Evolutionary conservation across 2,888 invertebrate genomes (phyloP).

Genomic region (Lamellibrachia columna): DNA sequence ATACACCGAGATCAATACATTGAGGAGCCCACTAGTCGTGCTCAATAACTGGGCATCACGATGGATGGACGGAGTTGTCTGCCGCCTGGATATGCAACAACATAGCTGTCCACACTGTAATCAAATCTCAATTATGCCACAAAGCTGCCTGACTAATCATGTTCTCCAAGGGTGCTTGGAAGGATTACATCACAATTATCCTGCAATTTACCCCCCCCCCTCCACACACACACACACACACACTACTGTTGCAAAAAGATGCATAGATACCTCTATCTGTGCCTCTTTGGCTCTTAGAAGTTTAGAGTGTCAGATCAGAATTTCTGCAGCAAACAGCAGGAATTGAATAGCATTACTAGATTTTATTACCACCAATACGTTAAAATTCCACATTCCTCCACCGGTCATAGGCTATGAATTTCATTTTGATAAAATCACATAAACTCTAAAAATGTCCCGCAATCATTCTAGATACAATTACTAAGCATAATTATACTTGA

Average conservation of each 20-base stretch:
- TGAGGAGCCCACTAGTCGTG: neutral
- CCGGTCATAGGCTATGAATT: too few species aligned
- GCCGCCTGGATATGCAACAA: neutral
- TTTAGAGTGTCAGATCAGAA: neutral
- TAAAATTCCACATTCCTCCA: too few species aligned
- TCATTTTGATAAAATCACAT: too few species aligned
- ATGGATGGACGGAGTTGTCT: neutral
- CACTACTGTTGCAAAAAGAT: neutral
- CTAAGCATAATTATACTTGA: neutral
- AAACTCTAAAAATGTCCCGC: too few species aligned
- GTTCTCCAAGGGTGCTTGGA: neutral
- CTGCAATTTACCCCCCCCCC: neutral
- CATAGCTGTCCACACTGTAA: neutral
- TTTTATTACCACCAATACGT: neutral
- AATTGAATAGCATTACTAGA: neutral
- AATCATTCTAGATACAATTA: too few species aligned
- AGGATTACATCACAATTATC: slow-evolving; percentile 16
- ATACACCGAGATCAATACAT: neutral
- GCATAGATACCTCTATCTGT: neutral
- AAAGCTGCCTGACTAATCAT: neutral
- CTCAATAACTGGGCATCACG: neutral
- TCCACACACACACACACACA: neutral
- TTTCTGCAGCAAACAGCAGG: neutral
- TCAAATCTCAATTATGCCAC: slow-evolving; percentile 12
- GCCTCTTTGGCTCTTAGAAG: too few species aligned